These are phyloP conservation scores for Danionella dracula DNA, from an alignment of 2,797 vertebrate species.

Conservation along the genomic window DNA sequence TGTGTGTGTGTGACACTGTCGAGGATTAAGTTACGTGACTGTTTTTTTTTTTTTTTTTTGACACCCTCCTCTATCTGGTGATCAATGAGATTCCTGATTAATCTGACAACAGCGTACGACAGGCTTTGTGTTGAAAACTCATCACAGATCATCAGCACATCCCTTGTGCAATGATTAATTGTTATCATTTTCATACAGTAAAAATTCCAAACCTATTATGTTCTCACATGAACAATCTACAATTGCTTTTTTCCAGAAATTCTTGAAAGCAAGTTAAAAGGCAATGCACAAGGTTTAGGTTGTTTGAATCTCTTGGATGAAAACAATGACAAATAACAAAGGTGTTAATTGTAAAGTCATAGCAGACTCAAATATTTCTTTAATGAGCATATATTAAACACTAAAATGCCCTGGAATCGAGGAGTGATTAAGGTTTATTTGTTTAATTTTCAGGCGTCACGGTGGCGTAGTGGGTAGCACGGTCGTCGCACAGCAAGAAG, in stretches of 20 bases:
- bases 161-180: neutral
- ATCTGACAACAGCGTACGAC: constrained; percentile 8
- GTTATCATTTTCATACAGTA: neutral
- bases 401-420: too few relatives aligned
- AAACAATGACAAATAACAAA: neutral
- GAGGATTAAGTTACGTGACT: constrained; percentile 7
- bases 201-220: neutral
- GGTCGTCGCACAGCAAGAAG: too few relatives aligned
- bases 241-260: neutral
- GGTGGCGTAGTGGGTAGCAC: too few relatives aligned
- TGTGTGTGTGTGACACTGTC: neutral
- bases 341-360: constrained; percentile 8
- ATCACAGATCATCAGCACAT: neutral
- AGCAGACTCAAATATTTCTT: neutral
- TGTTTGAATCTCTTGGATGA: neutral
- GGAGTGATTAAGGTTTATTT: too few relatives aligned
- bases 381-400: too few relatives aligned
- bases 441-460: too few relatives aligned
- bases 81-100: constrained; percentile 17
- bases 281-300: neutral
- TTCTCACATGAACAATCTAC: neutral
- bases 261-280: neutral
- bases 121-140: constrained; percentile 1
- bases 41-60: neutral
- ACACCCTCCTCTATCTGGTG: neutral